These are phyloP conservation scores for Temnothorax unifasciatus DNA, from an alignment of 2,888 invertebrate species.

Conservation along the genomic window DNA sequence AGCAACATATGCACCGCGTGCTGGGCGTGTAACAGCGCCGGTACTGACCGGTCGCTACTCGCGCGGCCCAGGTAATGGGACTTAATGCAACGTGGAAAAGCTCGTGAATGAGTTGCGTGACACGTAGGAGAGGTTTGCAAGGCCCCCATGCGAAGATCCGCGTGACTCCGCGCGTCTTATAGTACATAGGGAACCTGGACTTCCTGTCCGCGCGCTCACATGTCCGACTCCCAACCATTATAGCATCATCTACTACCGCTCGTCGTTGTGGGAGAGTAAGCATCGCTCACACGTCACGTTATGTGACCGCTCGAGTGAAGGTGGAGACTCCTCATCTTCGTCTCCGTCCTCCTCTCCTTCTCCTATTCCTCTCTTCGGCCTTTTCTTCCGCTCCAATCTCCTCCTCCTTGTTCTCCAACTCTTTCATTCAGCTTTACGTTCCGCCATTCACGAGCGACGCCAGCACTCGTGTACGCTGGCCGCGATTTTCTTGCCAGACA, in stretches of 20 bases:
- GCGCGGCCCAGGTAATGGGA: slow-evolving; percentile 64
- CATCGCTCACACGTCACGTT: slow-evolving; percentile 84
- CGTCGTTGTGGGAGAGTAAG: slow-evolving; percentile 86
- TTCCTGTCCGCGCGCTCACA: slow-evolving; percentile 85
- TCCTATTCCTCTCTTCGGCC: slow-evolving; percentile 27
- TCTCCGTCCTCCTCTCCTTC: slow-evolving; percentile 49
- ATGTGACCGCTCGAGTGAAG: slow-evolving; percentile 77
- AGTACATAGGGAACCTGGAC: slow-evolving; percentile 80
- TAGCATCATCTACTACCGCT: slow-evolving; percentile 85
- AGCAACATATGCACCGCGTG: slow-evolving; percentile 30
- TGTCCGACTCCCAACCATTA: slow-evolving; percentile 85
- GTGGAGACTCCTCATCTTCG: slow-evolving; percentile 60
- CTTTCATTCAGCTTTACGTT: slow-evolving; percentile 59
- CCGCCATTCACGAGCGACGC: slow-evolving; percentile 63
- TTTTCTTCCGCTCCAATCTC: slow-evolving; percentile 38
- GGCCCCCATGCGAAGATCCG: slow-evolving; percentile 86
- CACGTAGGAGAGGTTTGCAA: slow-evolving; percentile 84
- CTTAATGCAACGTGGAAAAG: slow-evolving; percentile 76
- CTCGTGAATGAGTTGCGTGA: slow-evolving; percentile 84
- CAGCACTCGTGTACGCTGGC: slow-evolving; percentile 42
- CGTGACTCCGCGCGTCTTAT: slow-evolving; percentile 79
- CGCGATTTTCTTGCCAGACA: slow-evolving; percentile 57
- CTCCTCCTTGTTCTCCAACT: slow-evolving; percentile 23
- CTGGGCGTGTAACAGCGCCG: slow-evolving; percentile 7
- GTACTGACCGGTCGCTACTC: slow-evolving; percentile 47